Conservation (phyloP, 2,113 vertebrate genomes). For the Candoia aspera region DNA sequence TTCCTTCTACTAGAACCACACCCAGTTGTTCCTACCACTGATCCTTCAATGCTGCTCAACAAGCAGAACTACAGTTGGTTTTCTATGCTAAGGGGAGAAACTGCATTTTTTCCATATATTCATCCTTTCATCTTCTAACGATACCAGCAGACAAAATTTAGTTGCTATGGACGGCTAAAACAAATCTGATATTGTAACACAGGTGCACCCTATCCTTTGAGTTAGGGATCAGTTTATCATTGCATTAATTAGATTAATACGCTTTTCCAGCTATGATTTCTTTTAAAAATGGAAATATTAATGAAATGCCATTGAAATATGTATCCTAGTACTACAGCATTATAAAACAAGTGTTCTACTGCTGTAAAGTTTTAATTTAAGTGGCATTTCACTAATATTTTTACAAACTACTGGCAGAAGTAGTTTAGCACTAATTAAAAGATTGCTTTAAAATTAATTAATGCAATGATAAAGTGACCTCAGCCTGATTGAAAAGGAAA, state of each 20-base stretch:
- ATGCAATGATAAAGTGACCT: not conserved
- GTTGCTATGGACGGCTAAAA: not conserved
- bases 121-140: not conserved
- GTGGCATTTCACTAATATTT: not conserved
- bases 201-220: not conserved
- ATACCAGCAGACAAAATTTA: not conserved
- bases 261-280: not conserved
- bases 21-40: not conserved
- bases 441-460: not conserved
- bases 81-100: not conserved
- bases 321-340: not conserved
- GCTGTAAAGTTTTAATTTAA: not conserved
- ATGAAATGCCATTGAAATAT: not conserved
- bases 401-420: not conserved
- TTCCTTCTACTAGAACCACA: not conserved
- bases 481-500: not conserved
- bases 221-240: not conserved
- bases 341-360: not conserved
- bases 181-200: not conserved
- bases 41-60: not conserved
- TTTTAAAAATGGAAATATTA: not conserved
- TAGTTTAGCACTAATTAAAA: not conserved
- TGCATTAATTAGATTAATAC: not conserved
- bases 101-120: not conserved
- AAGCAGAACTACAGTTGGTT: not conserved